Base-by-base conservation (phyloP, 2,113 vertebrate genomes). In the Prunella fulvescens region DNA sequence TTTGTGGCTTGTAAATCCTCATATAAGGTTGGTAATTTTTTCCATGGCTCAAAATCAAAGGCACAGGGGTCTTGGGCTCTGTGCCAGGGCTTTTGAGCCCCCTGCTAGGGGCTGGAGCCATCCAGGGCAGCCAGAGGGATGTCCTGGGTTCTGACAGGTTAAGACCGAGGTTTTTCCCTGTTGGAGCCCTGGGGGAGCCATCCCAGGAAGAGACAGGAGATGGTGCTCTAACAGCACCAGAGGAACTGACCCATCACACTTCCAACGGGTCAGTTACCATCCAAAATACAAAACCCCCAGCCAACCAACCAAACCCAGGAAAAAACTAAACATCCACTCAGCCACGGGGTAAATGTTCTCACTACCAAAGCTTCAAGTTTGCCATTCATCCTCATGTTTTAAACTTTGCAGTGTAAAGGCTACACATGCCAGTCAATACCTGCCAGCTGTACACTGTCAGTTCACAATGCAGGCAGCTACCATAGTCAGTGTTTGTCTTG, bases 241-340 rank as follows among this genome's bases (percentile, higher is more conserved):
- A 14, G 16, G 33, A 81, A 25, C 11, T 65, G 4, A 5, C 5
- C 4, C 9, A 19, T 12, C 23, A 16, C n/a, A 5, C 7, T 23
- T 50, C 39, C 14, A 24, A 8, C 0, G 0, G 15, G 16, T 26
- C 53, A 10, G 2, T 44, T 37, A 31, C 0, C 7, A n/a, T 50
- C 31, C 2, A 24, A 48, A 25, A 62, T 33, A 6, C 42, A 72
- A 57, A 40, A 28, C 8, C 2, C 7, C 3, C 26, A 25, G 14
- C 4, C 12, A 29, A 28, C 10, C 12, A 10, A n/a, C 3, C 37
- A 47, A 69, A 2, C 19, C 4, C 15, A 39, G 26, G 33, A 12
- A 65, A 65, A 87, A 72, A 37, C 5, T 3, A 10, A 58, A 50
- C 13, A 81, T 23, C 31, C 18, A 8, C 20, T 50, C 28, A 81